These are phyloP conservation scores for Diploscapter pachys DNA, from an alignment of 1,140 invertebrate species.

Conservation along the genomic window DNA sequence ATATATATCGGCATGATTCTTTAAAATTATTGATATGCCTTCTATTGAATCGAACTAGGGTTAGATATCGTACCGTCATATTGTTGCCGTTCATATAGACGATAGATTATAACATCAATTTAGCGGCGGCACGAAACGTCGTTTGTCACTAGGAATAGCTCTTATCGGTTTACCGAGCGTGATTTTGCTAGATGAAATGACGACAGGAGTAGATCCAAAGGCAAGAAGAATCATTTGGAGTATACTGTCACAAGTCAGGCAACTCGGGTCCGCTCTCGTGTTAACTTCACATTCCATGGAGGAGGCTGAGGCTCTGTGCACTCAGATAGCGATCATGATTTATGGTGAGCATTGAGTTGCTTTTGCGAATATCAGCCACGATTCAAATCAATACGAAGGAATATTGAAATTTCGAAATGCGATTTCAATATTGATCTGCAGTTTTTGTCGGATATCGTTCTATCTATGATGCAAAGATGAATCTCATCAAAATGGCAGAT, in stretches of 20 bases:
- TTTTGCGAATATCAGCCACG: background rate
- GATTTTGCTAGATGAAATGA: constrained; percentile 70
- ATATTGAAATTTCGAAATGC: no score
- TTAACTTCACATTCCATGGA: constrained; percentile 68
- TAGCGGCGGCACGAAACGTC: constrained; percentile 71
- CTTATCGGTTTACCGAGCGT: constrained; percentile 74
- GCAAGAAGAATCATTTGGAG: constrained; percentile 65
- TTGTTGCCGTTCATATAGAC: background rate
- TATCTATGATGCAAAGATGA: no score
- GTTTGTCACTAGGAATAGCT: constrained; percentile 85
- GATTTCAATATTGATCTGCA: no score
- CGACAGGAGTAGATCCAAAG: constrained; percentile 63
- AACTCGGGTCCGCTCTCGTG: constrained; percentile 32
- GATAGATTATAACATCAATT: constrained; percentile 3
- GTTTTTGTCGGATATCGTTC: no score
- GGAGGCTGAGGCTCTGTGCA: constrained; percentile 80
- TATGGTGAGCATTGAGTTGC: constrained; percentile 55
- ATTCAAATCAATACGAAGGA: no score
- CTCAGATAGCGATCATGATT: constrained; percentile 77
- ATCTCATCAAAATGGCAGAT: no score
- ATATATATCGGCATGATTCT: no score
- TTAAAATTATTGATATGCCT: no score
- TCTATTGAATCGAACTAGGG: no score
- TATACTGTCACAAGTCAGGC: constrained; percentile 46
- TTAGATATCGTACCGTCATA: no score